A percentile compares a stretch with the other conserved stretches of the same genome.
Conservation (phyloP, 2,888 invertebrate species). For the Autographa pulchrina region DNA sequence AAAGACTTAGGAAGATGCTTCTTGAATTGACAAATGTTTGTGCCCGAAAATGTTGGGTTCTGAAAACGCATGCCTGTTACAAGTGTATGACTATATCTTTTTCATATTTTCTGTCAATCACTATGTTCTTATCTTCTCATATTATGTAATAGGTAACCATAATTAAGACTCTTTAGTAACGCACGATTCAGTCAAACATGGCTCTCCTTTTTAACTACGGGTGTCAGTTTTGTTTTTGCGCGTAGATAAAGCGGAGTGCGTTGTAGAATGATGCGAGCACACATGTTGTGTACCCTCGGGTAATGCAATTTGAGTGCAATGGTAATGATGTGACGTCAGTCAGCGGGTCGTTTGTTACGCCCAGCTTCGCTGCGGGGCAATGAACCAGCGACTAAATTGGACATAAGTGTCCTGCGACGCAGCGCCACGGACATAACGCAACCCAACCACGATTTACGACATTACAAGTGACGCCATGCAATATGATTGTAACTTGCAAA, state of each 20-base stretch:
- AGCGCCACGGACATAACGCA: constrained; percentile 73
- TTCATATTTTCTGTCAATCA: neutral
- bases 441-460: constrained; percentile 79
- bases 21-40: neutral
- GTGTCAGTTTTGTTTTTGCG: constrained; percentile 22
- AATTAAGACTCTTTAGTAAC: neutral
- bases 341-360: constrained; percentile 78
- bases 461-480: constrained; percentile 66
- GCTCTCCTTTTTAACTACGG: neutral
- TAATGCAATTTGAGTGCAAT: constrained; percentile 80
- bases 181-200: neutral
- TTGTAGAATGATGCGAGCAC: constrained; percentile 38
- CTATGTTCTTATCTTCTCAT: neutral
- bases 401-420: constrained; percentile 84
- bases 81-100: neutral
- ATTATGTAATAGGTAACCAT: neutral
- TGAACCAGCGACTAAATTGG: constrained; percentile 86
- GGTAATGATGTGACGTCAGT: constrained; percentile 83
- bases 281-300: constrained; percentile 43
- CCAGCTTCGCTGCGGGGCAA: constrained; percentile 75
- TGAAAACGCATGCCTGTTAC: neutral
- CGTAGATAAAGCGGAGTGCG: constrained; percentile 22
- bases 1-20: neutral
- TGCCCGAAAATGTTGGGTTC: neutral
- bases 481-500: constrained; percentile 67